Evolutionary conservation across 2,888 invertebrate species (phyloP).

Genomic region (Poecilobothrus nobilitatus): DNA sequence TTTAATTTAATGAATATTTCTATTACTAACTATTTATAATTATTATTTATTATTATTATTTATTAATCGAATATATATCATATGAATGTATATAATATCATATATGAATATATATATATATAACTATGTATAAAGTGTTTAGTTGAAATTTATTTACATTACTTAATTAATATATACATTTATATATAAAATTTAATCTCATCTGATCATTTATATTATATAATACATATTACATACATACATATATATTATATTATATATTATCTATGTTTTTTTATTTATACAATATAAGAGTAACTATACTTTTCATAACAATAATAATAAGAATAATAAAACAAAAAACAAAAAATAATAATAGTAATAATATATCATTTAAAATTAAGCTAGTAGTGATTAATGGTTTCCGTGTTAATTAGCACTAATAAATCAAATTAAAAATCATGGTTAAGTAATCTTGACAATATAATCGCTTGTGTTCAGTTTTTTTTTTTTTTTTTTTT

Average conservation of each 20-base stretch:
- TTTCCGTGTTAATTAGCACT: slow-evolving; percentile 1
- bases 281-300: neutral
- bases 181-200: neutral
- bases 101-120: no score
- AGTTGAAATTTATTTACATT: neutral
- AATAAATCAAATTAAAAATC: slow-evolving; percentile 2
- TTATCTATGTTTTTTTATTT: neutral
- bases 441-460: slow-evolving; percentile 6
- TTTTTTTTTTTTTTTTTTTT: neutral
- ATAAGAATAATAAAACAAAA: no score
- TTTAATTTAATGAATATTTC: no score
- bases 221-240: neutral
- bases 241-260: neutral
- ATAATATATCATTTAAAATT: neutral
- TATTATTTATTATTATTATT: no score
- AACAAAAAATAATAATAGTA: neutral
- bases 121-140: no score
- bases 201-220: neutral
- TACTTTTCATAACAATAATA: neutral
- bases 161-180: neutral
- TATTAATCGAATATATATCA: no score
- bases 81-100: no score
- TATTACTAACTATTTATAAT: no score
- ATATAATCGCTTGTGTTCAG: neutral
- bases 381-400: neutral